Conservation (phyloP, 2,888 invertebrate genomes). For the Pardosa pseudoannulata region DNA sequence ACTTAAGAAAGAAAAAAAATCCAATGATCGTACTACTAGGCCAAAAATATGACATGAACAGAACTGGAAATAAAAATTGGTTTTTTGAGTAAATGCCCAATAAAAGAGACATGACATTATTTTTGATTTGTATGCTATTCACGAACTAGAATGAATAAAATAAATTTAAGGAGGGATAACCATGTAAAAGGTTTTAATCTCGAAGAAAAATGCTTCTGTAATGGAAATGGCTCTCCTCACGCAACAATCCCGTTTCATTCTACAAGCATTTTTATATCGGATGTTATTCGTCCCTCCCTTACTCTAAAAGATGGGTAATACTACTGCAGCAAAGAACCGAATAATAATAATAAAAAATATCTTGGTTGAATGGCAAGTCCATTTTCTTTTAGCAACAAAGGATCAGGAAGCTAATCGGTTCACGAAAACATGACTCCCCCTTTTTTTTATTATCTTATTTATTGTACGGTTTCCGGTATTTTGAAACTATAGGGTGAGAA, state of each 20-base stretch:
- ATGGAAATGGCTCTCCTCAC: constrained; percentile 42
- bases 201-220: constrained; percentile 36
- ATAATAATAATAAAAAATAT: constrained; percentile 26
- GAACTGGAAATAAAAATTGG: neutral
- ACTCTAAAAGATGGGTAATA: constrained; percentile 16
- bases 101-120: neutral
- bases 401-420: constrained; percentile 47
- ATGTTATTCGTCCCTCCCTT: neutral
- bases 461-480: constrained; percentile 16
- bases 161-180: neutral
- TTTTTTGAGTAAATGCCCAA: neutral
- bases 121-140: neutral
- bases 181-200: neutral
- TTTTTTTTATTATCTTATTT: constrained; percentile 23
- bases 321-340: constrained; percentile 1
- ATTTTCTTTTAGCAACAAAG: constrained; percentile 36
- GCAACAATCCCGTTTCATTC: constrained; percentile 30
- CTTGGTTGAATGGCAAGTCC: constrained; percentile 40
- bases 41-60: neutral
- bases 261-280: constrained; percentile 23
- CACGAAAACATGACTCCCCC: constrained; percentile 57
- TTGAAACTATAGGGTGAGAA: neutral
- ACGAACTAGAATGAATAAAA: neutral
- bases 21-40: too few relatives aligned
- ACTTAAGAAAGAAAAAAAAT: too few relatives aligned